Evolutionary conservation across 2,888 invertebrate genomes (phyloP).

Genomic region (Ceramica pisi): DNA sequence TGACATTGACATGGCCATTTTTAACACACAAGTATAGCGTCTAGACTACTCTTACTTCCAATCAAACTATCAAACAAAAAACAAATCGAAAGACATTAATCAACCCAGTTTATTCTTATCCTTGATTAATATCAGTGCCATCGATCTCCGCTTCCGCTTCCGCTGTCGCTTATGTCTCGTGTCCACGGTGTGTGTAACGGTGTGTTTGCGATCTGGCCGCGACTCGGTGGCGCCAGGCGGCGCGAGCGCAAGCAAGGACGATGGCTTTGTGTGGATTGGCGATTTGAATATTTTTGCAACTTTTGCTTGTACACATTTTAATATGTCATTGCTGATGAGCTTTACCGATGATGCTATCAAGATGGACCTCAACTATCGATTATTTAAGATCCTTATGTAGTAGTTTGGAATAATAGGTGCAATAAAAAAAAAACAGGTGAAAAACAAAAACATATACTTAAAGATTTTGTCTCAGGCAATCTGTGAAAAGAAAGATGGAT

Average conservation of each 20-base stretch:
- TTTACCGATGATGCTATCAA: too few species aligned
- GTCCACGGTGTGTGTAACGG: slow-evolving; percentile 58
- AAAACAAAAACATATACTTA: too few species aligned
- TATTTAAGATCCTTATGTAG: too few species aligned
- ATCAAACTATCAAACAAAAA: neutral
- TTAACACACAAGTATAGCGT: neutral
- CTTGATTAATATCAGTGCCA: slow-evolving; percentile 25
- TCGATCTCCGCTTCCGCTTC: slow-evolving; percentile 34
- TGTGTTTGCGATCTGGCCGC: slow-evolving; percentile 64
- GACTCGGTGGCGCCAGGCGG: slow-evolving; percentile 65
- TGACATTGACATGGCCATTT: neutral
- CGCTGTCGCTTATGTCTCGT: slow-evolving; percentile 52
- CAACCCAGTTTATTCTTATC: slow-evolving; percentile 6
- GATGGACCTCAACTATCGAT: too few species aligned
- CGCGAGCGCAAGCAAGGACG: slow-evolving; percentile 63
- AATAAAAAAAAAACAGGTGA: too few species aligned
- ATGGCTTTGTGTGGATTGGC: slow-evolving; percentile 62
- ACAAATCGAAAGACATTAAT: neutral
- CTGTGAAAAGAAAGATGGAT: too few species aligned
- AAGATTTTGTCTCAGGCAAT: too few species aligned
- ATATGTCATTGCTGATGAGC: too few species aligned
- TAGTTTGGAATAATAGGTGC: too few species aligned
- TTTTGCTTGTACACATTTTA: neutral
- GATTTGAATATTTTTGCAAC: neutral
- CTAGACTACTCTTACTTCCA: slow-evolving; percentile 1